These are phyloP conservation scores for Cyprinus carpio DNA, from an alignment of 2,113 vertebrate genomes.

Conservation along the genomic window DNA sequence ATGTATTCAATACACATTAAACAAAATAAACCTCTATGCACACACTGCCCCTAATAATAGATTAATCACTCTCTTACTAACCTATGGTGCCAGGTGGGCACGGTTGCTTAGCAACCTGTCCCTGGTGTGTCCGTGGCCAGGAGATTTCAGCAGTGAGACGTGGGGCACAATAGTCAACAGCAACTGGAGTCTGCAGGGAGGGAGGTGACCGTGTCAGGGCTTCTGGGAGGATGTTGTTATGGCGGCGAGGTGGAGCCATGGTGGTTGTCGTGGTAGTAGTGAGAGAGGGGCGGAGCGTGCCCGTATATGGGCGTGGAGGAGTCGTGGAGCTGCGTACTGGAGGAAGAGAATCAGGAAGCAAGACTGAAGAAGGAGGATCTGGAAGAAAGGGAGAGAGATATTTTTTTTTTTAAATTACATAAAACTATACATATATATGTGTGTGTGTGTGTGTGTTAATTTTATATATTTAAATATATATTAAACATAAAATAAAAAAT, in stretches of 20 bases:
- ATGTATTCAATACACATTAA: slow-evolving; percentile 26
- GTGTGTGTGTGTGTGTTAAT: too few relatives aligned
- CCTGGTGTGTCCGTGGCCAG: slow-evolving; percentile 93
- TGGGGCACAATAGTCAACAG: slow-evolving; percentile 86
- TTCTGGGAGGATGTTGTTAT: slow-evolving; percentile 56
- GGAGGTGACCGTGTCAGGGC: slow-evolving; percentile 69
- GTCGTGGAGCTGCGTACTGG: slow-evolving; percentile 48
- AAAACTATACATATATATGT: too few relatives aligned
- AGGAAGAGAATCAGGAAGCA: slow-evolving; percentile 53
- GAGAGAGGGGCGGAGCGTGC: slow-evolving; percentile 69
- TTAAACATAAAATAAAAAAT: too few relatives aligned
- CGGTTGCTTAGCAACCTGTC: slow-evolving; percentile 90
- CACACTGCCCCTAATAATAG: slow-evolving; percentile 28
- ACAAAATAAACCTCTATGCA: slow-evolving; percentile 15
- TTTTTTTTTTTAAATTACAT: background rate
- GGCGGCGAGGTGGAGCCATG: slow-evolving; percentile 59
- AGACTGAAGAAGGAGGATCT: slow-evolving; percentile 58
- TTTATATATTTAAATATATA: too few relatives aligned
- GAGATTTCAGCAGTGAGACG: slow-evolving; percentile 85
- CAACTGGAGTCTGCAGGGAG: slow-evolving; percentile 78
- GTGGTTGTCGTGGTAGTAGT: slow-evolving; percentile 80
- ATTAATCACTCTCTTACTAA: slow-evolving; percentile 64
- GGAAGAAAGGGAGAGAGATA: slow-evolving; percentile 17
- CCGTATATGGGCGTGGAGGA: slow-evolving; percentile 56
- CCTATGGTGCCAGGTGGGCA: slow-evolving; percentile 92